These are phyloP conservation scores for Dynastes hyllus DNA, from an alignment of 2,888 invertebrate species.

Conservation along the genomic window DNA sequence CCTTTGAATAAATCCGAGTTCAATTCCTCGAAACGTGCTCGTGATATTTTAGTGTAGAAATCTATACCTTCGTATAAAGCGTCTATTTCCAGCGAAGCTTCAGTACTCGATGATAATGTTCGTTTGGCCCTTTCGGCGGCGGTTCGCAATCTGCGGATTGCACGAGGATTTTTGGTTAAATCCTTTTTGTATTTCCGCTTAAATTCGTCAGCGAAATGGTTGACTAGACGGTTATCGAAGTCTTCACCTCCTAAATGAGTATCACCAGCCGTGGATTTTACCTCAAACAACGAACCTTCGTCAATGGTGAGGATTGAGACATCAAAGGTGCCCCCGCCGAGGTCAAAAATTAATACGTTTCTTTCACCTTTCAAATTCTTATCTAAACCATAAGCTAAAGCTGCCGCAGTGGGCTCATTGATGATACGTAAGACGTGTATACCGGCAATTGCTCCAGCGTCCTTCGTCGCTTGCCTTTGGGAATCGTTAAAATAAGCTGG, in stretches of 20 bases:
- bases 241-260: slow-evolving; percentile 89
- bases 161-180: slow-evolving; percentile 69
- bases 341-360: slow-evolving; percentile 79
- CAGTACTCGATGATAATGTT: slow-evolving; percentile 69
- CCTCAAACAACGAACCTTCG: slow-evolving; percentile 84
- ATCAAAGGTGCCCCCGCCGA: slow-evolving; percentile 83
- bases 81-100: slow-evolving; percentile 73
- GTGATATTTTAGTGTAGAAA: slow-evolving; percentile 81
- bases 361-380: slow-evolving; percentile 79
- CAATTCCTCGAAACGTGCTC: slow-evolving; percentile 86
- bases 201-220: slow-evolving; percentile 75
- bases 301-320: slow-evolving; percentile 89
- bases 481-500: slow-evolving; percentile 84
- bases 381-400: slow-evolving; percentile 82
- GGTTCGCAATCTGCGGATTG: slow-evolving; percentile 71
- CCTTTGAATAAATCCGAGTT: slow-evolving; percentile 82
- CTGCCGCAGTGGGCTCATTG: slow-evolving; percentile 87
- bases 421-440: slow-evolving; percentile 88
- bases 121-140: slow-evolving; percentile 74
- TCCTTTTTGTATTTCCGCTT: slow-evolving; percentile 73
- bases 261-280: slow-evolving; percentile 88
- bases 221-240: slow-evolving; percentile 75
- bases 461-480: slow-evolving; percentile 86
- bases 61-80: slow-evolving; percentile 72
- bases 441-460: slow-evolving; percentile 83